Evolutionary conservation across 2,113 vertebrate species (phyloP).

Genomic region (Prionailurus viverrinus): DNA sequence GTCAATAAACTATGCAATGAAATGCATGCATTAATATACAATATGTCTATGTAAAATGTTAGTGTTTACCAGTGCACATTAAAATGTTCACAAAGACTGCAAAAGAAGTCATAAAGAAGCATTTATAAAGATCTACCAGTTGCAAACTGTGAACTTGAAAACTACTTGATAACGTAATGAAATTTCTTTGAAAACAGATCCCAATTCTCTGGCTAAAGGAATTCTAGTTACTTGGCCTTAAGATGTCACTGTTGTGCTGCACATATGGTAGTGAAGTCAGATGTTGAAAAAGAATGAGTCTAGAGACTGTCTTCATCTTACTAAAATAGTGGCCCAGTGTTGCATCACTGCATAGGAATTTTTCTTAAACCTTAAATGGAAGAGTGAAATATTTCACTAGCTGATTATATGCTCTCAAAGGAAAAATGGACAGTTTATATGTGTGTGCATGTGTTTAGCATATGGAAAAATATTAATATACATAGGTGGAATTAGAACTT

Average conservation of each 20-base stretch:
- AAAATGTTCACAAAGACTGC: slow-evolving; percentile 71
- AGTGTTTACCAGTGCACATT: slow-evolving; percentile 58
- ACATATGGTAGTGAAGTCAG: slow-evolving; percentile 43
- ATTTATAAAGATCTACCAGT: background rate
- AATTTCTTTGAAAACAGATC: slow-evolving; percentile 38
- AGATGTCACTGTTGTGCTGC: slow-evolving; percentile 73
- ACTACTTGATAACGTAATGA: slow-evolving; percentile 35
- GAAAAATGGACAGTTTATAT: slow-evolving; percentile 18
- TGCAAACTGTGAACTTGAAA: slow-evolving; percentile 27
- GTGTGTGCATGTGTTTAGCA: background rate
- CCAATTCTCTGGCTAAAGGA: slow-evolving; percentile 66
- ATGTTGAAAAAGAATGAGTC: background rate
- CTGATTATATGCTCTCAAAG: slow-evolving; percentile 23
- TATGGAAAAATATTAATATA: slow-evolving; percentile 40
- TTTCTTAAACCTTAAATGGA: slow-evolving; percentile 52
- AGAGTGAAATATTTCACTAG: slow-evolving; percentile 70
- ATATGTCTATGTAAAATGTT: slow-evolving; percentile 61
- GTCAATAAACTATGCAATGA: slow-evolving; percentile 56
- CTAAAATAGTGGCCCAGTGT: slow-evolving; percentile 72
- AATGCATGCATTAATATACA: slow-evolving; percentile 68
- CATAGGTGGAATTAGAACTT: slow-evolving; percentile 3
- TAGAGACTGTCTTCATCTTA: slow-evolving; percentile 27
- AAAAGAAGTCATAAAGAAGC: slow-evolving; percentile 70
- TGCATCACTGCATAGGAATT: background rate
- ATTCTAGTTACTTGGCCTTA: slow-evolving; percentile 63